Percentiles rank a stretch among this genome's conserved stretches.
Evolutionary conservation across 2,113 vertebrate species (phyloP).

Genomic region (Probosciger aterrimus): DNA sequence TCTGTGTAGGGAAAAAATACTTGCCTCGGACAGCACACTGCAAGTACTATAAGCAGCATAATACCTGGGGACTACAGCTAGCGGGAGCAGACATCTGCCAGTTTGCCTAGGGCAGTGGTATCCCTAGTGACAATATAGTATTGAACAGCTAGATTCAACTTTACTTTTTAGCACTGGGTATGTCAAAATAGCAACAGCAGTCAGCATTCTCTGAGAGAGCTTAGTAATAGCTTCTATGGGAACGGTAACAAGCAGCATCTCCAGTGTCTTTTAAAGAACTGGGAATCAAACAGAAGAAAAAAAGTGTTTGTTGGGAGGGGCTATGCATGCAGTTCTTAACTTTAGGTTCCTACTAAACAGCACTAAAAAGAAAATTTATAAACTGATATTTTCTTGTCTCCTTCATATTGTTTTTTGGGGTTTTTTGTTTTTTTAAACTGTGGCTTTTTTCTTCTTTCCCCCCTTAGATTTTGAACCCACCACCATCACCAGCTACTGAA

Average conservation of each 20-base stretch:
- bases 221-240: not conserved
- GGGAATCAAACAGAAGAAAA: not conserved
- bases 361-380: not conserved
- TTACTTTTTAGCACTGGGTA: not conserved
- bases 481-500: constrained; percentile 94
- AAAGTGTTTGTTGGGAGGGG: not conserved
- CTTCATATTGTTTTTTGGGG: not conserved
- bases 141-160: not conserved
- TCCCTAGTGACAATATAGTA: not conserved
- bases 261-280: not conserved
- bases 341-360: not conserved
- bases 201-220: not conserved
- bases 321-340: not conserved
- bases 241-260: not conserved
- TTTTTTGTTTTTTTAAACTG: not conserved
- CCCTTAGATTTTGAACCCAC: constrained; percentile 92
- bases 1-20: not conserved
- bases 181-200: not conserved
- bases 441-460: not conserved
- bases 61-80: not conserved
- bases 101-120: not conserved
- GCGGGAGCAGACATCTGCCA: not conserved
- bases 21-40: not conserved
- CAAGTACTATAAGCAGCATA: not conserved
- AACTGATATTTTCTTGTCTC: not conserved